Evolutionary conservation across 1,140 invertebrate species (phyloP), one percentile per base, ranked within the genome.

Genomic region (Piezodorus guildinii): DNA sequence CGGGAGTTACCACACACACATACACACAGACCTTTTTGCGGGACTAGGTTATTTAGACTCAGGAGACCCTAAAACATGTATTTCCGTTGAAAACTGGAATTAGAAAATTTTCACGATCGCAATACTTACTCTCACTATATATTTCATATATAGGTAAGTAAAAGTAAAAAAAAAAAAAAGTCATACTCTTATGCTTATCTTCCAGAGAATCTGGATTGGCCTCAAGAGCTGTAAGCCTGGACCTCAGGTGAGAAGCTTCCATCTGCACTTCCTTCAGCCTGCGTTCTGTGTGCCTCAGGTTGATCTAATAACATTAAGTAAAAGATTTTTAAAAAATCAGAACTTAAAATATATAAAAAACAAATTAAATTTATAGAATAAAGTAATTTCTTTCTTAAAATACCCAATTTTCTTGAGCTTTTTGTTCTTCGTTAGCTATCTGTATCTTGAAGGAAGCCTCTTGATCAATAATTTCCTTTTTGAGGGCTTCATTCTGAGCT

Each of bases 391-490:
- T 30, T 39, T 39, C 2, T 10, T 39, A 39, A n/a, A 39, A 67
- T 71, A 80, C 78, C 87, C 88, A 91, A 70, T 86, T 85, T 69
- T 86, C 83, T 71, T 90, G 87, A 17, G 84, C 81, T 65, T 87
- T 85, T 65, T 85, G 84, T 74, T 91, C 88, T 46, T 87, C 74
- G 62, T 81, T 77, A 49, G 85, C 80, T 68, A 90, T 81, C 68
- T 88, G 85, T 58, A 79, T 80, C 72, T 89, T 89, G 62, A 87
- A 83, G 60, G 84, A 81, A 19, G 85, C 83, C 71, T 90, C 86
- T 74, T 88, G 86, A 62, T 88, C 86, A 14, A 88, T 76, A 44
- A 91, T 84, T 77, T 90, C 88, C 58, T 86, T 80, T 62, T 86
- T 86, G 52, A 90, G 71, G 51, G 82, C 81, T 73, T 89, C 87